Evolutionary conservation across 2,113 vertebrate species (phyloP), one percentile per base, ranked within the genome.

Genomic region (Antechinus flavipes): DNA sequence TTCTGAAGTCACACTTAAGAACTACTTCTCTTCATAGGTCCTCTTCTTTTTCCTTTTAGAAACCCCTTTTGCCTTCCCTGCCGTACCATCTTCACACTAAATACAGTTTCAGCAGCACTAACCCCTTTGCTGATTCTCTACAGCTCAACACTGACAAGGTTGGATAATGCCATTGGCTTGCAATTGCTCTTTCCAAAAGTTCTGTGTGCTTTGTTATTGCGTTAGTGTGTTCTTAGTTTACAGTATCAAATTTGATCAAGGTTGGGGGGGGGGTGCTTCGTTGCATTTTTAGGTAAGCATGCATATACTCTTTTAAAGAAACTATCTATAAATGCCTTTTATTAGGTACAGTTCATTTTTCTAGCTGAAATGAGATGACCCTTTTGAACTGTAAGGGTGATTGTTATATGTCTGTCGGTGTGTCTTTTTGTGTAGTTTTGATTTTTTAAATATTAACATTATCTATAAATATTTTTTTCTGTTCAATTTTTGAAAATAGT

Each of bases 11-110:
- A 91, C 92, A 84, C 92, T 68, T 46, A 22, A 92, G 49, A 94
- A 26, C 84, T 96, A 55, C 91, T 95, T 94, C 95, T 96, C 94
- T 91, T 91, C 56, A 96, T 93, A 98, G 98, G 90, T 84, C 97
- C 90, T 98, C 26, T 98, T 98, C 93, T 98, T 96, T 99, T 99
- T 99, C 98, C 98, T 99, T 99, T 98, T 99, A 99, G 99, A 99
- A 99, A 98, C 97, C 98, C 97, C 98, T 98, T 92, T 98, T 99
- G 98, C 98, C 98, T 99, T 99, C 99, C 94, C 98, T 49, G 93
- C 99, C 98, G 98, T 98, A 98, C 98, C 99, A 93, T 98, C 98
- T 99, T 98, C 99, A 98, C 96, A 98, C 95, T 97, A 99, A 98
- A 97, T 98, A 97, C 95, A 97, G 97, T 98, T 98, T 99, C 98